Conservation (phyloP, 2,113 vertebrate genomes). For the Cathartes aura region DNA sequence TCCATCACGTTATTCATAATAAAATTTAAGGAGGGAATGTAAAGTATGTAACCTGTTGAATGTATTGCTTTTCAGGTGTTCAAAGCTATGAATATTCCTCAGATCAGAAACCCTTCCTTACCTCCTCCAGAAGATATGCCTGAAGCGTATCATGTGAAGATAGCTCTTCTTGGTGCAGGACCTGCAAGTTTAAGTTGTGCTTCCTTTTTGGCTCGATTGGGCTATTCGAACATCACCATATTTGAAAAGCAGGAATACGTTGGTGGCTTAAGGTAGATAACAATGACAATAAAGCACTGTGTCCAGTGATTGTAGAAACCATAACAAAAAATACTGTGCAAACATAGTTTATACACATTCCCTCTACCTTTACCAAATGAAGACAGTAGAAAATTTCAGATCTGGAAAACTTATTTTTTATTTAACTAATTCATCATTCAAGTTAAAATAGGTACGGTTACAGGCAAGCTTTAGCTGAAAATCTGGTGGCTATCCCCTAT, state of each 20-base stretch:
- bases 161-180: conserved; percentile 86
- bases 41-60: neutral
- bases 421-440: neutral
- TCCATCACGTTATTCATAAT: neutral
- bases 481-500: neutral
- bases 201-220: conserved; percentile 84
- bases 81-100: conserved; percentile 86
- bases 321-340: neutral
- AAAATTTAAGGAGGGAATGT: neutral
- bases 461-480: neutral
- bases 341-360: neutral
- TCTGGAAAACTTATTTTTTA: neutral
- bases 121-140: conserved; percentile 76
- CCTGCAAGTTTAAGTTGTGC: conserved; percentile 88
- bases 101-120: conserved; percentile 80
- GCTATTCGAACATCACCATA: conserved; percentile 84
- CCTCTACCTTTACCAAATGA: neutral
- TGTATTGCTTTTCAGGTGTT: conserved; percentile 79
- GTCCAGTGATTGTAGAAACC: neutral
- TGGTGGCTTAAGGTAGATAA: conserved; percentile 86
- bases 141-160: conserved; percentile 78
- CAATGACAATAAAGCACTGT: neutral
- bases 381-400: neutral
- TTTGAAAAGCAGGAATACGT: conserved; percentile 84
- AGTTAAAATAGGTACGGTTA: neutral